phyloP scores from a whole-genome alignment of 2,797 vertebrate species.

The Columba guinea region DNA sequence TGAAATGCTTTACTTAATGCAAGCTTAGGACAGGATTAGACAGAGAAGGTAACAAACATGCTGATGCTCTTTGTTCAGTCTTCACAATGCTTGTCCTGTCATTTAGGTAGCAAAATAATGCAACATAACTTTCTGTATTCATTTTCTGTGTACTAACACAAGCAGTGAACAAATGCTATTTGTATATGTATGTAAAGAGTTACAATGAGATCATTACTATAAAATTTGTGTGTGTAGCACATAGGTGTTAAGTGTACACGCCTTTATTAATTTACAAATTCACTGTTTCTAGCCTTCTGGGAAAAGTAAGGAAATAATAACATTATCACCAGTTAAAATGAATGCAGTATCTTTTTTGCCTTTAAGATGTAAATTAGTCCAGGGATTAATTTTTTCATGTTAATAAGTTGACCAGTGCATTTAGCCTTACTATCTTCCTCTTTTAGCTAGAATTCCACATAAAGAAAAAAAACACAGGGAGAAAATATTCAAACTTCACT shows the following conservation, averaged over 20 bases:
- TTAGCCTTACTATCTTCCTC: not conserved
- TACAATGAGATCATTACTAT: not conserved
- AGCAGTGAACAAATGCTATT: not conserved
- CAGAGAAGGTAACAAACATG: not conserved
- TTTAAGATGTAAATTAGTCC: not conserved
- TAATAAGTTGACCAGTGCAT: not conserved
- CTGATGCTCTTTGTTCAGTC: not conserved
- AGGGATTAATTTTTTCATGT: not conserved
- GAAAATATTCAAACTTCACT: not conserved
- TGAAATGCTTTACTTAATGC: not conserved
- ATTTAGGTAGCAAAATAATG: not conserved
- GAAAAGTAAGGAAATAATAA: not conserved
- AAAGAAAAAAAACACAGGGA: not conserved
- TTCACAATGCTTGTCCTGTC: not conserved
- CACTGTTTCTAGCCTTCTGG: not conserved
- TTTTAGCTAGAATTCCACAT: not conserved
- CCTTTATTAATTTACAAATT: not conserved
- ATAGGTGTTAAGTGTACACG: not conserved
- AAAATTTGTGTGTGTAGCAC: not conserved
- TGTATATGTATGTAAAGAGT: not conserved
- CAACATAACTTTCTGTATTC: rapidly evolving
- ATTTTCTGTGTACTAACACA: not conserved
- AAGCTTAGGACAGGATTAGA: not conserved
- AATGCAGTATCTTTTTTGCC: not conserved
- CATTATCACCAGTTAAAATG: not conserved